Base-by-base conservation (phyloP, 2,113 vertebrate genomes). In the Malurus cyaneus region DNA sequence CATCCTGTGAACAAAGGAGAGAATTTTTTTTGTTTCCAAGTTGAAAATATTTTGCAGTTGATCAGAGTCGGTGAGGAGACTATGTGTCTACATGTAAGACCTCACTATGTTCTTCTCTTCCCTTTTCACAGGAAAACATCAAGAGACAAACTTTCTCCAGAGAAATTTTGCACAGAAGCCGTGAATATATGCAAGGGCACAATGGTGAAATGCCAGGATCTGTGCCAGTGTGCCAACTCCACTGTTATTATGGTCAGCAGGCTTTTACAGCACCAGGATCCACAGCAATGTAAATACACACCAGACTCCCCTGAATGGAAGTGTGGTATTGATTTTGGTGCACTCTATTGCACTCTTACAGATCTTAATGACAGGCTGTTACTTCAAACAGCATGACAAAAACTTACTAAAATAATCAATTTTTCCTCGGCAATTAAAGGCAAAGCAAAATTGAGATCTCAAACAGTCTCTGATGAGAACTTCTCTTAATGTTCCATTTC, bases 311-410 rank as follows among this genome's bases (percentile, higher is more conserved):
- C 81, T 46, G 64, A 87, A 80, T 0, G 0, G 53, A 80, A 62
- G 73, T 41, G 50, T 89, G 72, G 59, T 80, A 77, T 84, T 93
- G 77, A 86, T 94, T 93, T 83, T 80, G 41, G 26, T 80, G 25
- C 65, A 34, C 41, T 65, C 80, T 86, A 26, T 76, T 91, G 83
- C 14, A 1, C 62, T 49, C 49, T 50, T 76, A 53, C 21, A 31
- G 76, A 76, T 82, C 70, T 65, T 86, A 94, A 79, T 5, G 20
- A 69, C 57, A 71, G 49, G 41, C 39, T 86, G 39, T 88, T 88
- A 64, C 39, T 90, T 82, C 80, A 94, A 93, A 86, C 50, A 94
- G 36, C 64, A 53, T 44, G 67, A 77, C 50, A 90, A 88, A 92
- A 54, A 34, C 86, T 88, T 62, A 65, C 31, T 70, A 57, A 78